Percentiles rank a stretch among this genome's conserved stretches.
phyloP scores from a whole-genome alignment of 2,797 vertebrate genomes.

The Enteromius unitaeniatus region DNA sequence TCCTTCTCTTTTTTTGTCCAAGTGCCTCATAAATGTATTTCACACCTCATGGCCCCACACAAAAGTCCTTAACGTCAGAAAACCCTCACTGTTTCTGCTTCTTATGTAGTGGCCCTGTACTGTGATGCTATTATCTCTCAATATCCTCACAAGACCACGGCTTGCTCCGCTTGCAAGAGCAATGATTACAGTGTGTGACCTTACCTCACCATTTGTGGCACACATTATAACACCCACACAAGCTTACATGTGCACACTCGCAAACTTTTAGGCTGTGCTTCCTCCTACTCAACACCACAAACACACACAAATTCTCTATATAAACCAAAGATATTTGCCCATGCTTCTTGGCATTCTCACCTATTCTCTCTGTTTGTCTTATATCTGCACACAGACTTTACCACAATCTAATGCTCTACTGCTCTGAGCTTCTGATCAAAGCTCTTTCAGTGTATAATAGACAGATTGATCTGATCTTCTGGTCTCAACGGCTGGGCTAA shows the following conservation, averaged over 20 bases:
- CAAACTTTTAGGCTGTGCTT: background rate
- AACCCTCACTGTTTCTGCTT: background rate
- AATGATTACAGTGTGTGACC: slow-evolving; percentile 37
- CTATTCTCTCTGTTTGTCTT: background rate
- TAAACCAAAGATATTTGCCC: slow-evolving; percentile 2
- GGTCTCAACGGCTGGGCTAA: slow-evolving; percentile 33
- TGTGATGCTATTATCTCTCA: background rate
- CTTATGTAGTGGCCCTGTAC: slow-evolving; percentile 3
- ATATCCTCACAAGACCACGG: background rate
- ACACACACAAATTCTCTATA: background rate
- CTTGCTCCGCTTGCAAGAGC: background rate
- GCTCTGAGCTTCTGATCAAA: background rate
- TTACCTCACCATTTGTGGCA: slow-evolving; percentile 38
- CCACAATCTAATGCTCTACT: background rate
- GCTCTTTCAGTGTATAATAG: slow-evolving; percentile 30
- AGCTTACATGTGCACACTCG: slow-evolving; percentile 2
- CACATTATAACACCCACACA: slow-evolving; percentile 25
- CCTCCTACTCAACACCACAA: slow-evolving; percentile 29
- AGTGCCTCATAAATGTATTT: background rate
- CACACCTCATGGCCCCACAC: background rate
- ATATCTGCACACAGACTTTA: background rate
- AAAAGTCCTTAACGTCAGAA: background rate
- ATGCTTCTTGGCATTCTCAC: background rate
- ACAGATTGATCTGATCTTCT: slow-evolving; percentile 56
- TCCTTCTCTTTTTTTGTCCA: background rate